phyloP scores from a whole-genome alignment of 2,888 invertebrate species.

The Calliphora vomitoria region DNA sequence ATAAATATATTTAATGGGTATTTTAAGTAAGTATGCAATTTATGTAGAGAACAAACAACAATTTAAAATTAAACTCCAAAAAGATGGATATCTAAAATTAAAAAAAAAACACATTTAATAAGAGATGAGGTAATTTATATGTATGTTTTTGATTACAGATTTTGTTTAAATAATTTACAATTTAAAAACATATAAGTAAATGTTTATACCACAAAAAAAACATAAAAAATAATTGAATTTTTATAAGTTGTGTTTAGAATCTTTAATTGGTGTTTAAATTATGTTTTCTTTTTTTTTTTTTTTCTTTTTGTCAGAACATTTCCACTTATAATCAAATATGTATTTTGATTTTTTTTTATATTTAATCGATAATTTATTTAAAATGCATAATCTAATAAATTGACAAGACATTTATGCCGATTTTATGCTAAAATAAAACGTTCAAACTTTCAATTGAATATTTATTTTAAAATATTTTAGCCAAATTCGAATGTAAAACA shows the following conservation, averaged over 20 bases:
- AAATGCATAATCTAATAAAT: constrained; percentile 30
- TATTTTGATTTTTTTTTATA: background rate
- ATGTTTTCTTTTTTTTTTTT: background rate
- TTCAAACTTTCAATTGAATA: background rate
- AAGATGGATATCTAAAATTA: background rate
- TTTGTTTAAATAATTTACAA: background rate
- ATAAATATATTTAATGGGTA: background rate
- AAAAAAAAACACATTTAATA: background rate
- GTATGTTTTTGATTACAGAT: background rate
- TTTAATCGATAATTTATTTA: constrained; percentile 2
- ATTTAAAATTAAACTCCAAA: background rate
- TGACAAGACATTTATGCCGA: constrained; percentile 46
- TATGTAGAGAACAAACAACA: no score
- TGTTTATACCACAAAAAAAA: background rate
- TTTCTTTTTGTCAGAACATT: background rate
- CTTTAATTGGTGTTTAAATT: constrained; percentile 5
- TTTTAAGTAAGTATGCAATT: background rate
- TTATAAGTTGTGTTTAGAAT: constrained; percentile 25
- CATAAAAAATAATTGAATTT: background rate
- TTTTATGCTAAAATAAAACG: constrained; percentile 45
- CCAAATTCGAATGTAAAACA: constrained; percentile 1
- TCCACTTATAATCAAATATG: background rate
- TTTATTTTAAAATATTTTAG: constrained; percentile 40
- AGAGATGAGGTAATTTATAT: background rate
- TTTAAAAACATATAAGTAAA: background rate